Base-by-base conservation (phyloP, 1,140 invertebrate species). In the Trachymyrmex septentrionalis region DNA sequence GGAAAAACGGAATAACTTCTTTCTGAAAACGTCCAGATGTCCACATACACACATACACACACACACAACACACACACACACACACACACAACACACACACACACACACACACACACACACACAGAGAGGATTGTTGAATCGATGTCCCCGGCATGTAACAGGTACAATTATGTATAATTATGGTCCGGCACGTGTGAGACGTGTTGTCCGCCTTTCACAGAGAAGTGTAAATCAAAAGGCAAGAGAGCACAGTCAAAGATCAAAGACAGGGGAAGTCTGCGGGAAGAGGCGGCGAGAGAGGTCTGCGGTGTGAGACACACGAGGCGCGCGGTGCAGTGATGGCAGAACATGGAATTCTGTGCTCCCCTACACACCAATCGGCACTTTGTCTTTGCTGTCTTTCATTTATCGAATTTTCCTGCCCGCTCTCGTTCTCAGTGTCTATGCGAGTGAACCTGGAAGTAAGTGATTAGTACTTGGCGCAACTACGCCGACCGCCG, bases 331-430 rank as follows among this genome's bases (percentile, higher is more conserved):
- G 92, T 93, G 93, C 92, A 93, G 87, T 91, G 87, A 89, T 82
- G 87, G 87, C 91, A 93, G 89, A 92, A 93, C 90, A 93, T 90
- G 82, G 76, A 89, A 92, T 69, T 90, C 89, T 88, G 92, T 93
- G 93, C 92, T 93, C 88, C 87, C 91, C 92, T 93, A 93, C 89
- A 93, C 93, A 93, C 85, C 88, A 88, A 89, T 82, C 69, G 69
- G 85, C 86, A 90, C 86, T 89, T 86, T 89, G 76, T 91, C 64
- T 87, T 88, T 88, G 88, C 89, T 88, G 84, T 89, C 80, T 88
- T 88, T 88, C 89, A 71, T 75, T 82, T 82, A 82, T 78, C 61
- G 75, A 75, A 80, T 87, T 64, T 86, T 87, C 72, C 88, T 77
- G 71, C 87, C 76, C 84, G 85, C 86, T 64, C 89, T 78, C 80